Evolutionary conservation across 2,113 vertebrate genomes (phyloP).

Genomic region (Burhinus bistriatus): DNA sequence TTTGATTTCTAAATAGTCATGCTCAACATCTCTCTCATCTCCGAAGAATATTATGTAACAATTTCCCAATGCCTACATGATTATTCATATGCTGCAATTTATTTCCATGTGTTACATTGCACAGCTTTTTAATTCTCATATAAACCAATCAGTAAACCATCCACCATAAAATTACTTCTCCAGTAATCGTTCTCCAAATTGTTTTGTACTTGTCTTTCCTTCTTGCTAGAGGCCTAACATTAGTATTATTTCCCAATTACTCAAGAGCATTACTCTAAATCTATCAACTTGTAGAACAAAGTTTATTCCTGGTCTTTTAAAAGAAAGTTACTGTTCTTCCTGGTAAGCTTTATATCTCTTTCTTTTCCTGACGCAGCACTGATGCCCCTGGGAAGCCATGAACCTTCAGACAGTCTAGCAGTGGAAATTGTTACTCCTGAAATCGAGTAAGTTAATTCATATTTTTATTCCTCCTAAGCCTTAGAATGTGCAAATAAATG

Average conservation of each 20-base stretch:
- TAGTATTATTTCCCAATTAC: not conserved
- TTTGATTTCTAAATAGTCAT: not conserved
- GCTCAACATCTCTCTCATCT: not conserved
- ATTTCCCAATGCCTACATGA: not conserved
- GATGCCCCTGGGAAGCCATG: slow-evolving; percentile 80
- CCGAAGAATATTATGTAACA: not conserved
- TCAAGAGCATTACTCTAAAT: not conserved
- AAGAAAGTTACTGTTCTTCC: not conserved
- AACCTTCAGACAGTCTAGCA: slow-evolving; percentile 89
- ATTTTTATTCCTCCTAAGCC: not conserved
- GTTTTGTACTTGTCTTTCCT: not conserved
- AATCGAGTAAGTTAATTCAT: slow-evolving; percentile 77
- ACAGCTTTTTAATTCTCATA: not conserved
- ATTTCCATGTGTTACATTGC: not conserved
- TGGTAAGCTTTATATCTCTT: not conserved
- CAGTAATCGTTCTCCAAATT: not conserved
- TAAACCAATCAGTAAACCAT: not conserved
- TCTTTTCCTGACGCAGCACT: slow-evolving; percentile 72
- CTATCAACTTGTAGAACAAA: not conserved
- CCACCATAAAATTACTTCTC: not conserved
- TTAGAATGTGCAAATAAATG: not conserved
- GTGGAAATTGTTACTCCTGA: slow-evolving; percentile 91
- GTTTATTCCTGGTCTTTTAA: not conserved
- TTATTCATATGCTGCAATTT: not conserved
- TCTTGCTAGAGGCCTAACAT: not conserved